Evolutionary conservation across 2,888 invertebrate genomes (phyloP).

Genomic region (Cinara cedri): DNA sequence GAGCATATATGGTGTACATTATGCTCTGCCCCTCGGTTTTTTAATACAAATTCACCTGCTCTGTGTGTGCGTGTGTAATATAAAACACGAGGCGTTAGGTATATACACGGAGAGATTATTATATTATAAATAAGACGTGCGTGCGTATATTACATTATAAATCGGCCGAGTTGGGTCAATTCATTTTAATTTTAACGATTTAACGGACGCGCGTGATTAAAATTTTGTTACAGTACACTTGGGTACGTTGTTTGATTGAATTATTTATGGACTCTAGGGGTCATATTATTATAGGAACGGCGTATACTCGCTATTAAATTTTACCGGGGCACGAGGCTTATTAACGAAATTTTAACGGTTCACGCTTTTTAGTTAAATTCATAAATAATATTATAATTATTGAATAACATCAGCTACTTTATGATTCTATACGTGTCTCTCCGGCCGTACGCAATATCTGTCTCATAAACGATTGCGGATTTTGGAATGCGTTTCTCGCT

Average conservation of each 20-base stretch:
- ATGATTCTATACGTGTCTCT: too few species aligned
- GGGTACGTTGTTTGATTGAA: neutral
- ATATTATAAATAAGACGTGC: neutral
- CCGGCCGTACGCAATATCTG: too few species aligned
- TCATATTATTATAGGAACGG: neutral
- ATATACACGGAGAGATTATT: too few species aligned
- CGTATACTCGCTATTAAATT: neutral
- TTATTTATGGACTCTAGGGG: slow-evolving; percentile 11
- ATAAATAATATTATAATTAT: too few species aligned
- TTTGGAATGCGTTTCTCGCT: too few species aligned
- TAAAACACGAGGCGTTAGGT: too few species aligned
- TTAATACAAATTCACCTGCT: neutral
- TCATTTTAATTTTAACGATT: slow-evolving; percentile 31
- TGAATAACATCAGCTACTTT: too few species aligned
- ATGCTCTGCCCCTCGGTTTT: neutral
- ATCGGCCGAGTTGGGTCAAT: neutral
- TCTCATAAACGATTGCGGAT: too few species aligned
- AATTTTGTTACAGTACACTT: neutral
- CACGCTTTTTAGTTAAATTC: too few species aligned
- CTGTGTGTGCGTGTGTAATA: too few species aligned
- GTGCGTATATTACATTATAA: neutral
- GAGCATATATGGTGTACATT: neutral
- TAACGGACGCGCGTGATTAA: neutral
- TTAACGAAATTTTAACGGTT: too few species aligned
- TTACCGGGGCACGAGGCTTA: too few species aligned